Evolutionary conservation across 53 echinoderm and acorn worm genomes (phyloP).

Genomic region (Glandiceps talaboti): DNA sequence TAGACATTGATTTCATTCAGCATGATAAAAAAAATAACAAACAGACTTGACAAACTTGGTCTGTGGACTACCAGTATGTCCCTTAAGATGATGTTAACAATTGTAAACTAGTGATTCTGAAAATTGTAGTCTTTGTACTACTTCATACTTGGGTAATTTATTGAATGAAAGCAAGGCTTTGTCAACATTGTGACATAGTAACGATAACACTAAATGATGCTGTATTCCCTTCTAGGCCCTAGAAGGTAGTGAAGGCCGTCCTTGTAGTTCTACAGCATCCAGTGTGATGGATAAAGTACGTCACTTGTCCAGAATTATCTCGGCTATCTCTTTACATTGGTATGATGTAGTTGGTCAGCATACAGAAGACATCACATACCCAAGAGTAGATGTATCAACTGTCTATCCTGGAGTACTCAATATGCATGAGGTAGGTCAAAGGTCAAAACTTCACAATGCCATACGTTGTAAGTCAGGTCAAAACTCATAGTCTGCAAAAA

Average conservation of each 20-base stretch:
- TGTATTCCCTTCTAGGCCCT: too few species aligned
- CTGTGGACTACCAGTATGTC: neutral
- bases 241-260: neutral
- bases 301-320: constrained; percentile 37
- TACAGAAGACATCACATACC: constrained; percentile 33
- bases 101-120: too few species aligned
- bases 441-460: too few species aligned
- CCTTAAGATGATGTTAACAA: neutral
- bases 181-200: too few species aligned
- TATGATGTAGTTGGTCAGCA: constrained; percentile 34
- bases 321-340: constrained; percentile 49
- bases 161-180: too few species aligned
- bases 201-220: too few species aligned
- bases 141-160: too few species aligned
- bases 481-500: too few species aligned
- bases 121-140: too few species aligned
- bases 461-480: too few species aligned
- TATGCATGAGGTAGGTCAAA: constrained; percentile 54
- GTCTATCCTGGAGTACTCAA: constrained; percentile 61
- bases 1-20: too few species aligned
- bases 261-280: neutral
- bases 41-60: neutral
- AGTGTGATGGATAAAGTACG: constrained; percentile 24
- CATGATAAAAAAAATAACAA: too few species aligned
- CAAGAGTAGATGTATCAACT: constrained; percentile 51